A percentile compares a stretch with the other conserved stretches of the same genome.
phyloP scores from a whole-genome alignment of 37 sponge, comb jelly and placozoan species.

The Beroe forskalii region DNA sequence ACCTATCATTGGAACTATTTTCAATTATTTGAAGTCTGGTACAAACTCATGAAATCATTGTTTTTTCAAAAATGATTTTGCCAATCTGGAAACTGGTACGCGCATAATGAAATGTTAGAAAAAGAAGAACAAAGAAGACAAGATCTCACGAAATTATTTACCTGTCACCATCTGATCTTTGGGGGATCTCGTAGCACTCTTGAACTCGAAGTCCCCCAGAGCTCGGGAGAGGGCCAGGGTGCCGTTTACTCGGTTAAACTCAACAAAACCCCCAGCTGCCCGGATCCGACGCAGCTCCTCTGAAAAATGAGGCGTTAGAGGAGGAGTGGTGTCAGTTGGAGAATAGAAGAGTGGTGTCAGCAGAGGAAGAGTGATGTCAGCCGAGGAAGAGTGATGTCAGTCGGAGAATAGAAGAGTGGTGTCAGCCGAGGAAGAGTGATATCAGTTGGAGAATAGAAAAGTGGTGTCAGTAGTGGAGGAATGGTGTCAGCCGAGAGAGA shows the following conservation, averaged over 20 bases:
- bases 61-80: no score
- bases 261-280: conserved; percentile 89
- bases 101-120: neutral
- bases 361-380: neutral
- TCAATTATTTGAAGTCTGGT: no score
- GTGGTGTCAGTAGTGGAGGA: no score
- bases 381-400: neutral
- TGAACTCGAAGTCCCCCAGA: conserved; percentile 89
- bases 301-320: conserved; percentile 41
- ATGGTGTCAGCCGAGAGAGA: no score
- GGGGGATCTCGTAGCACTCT: conserved; percentile 68
- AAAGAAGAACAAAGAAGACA: neutral
- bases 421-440: no score
- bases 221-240: conserved; percentile 88
- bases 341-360: neutral
- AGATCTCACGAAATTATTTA: no score
- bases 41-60: no score
- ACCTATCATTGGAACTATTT: no score
- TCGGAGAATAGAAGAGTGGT: neutral
- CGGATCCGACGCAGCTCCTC: conserved; percentile 76
- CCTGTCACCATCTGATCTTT: conserved; percentile 91
- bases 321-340: neutral
- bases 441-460: no score
- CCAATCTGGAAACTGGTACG: no score
- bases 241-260: conserved; percentile 92